Conservation (phyloP, 2,888 invertebrate genomes). For the Leptogaster cylindrica region DNA sequence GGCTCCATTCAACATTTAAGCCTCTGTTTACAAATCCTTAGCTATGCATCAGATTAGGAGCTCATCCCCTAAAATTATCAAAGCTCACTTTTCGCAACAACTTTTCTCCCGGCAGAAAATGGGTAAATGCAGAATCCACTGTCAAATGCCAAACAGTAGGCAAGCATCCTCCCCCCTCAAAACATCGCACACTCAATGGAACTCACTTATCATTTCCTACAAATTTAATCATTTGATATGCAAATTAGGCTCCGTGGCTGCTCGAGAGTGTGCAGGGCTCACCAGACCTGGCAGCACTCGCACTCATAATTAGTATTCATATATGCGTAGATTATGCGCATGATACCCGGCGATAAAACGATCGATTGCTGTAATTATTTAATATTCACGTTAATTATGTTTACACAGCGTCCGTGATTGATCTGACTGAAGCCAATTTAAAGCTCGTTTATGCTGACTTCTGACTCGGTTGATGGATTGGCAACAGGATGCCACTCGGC, state of each 20-base stretch:
- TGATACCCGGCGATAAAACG: conserved; percentile 39
- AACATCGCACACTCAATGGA: conserved; percentile 10
- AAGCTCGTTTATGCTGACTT: conserved; percentile 40
- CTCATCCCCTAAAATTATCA: conserved; percentile 27
- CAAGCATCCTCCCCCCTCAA: too few species aligned
- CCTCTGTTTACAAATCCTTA: conserved; percentile 41
- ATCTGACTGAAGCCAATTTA: conserved; percentile 43
- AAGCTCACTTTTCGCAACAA: not conserved
- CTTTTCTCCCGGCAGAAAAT: too few species aligned
- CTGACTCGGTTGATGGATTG: conserved; percentile 29
- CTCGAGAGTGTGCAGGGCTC: conserved; percentile 1
- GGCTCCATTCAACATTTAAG: conserved; percentile 17
- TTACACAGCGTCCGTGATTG: conserved; percentile 45
- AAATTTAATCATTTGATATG: conserved; percentile 44
- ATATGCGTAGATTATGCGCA: conserved; percentile 42
- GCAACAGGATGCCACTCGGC: conserved; percentile 17
- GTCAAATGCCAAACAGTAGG: too few species aligned
- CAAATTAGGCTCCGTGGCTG: conserved; percentile 31
- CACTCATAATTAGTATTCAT: conserved; percentile 41
- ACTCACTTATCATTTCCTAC: conserved; percentile 43
- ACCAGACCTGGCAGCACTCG: conserved; percentile 15
- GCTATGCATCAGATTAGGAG: conserved; percentile 41
- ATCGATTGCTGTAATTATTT: conserved; percentile 45
- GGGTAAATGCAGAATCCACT: too few species aligned
- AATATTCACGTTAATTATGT: conserved; percentile 47